Percentiles rank a stretch among this genome's conserved stretches.
These are phyloP conservation scores for Monochamus saltuarius DNA, from an alignment of 1,140 invertebrate species.

Conservation along the genomic window DNA sequence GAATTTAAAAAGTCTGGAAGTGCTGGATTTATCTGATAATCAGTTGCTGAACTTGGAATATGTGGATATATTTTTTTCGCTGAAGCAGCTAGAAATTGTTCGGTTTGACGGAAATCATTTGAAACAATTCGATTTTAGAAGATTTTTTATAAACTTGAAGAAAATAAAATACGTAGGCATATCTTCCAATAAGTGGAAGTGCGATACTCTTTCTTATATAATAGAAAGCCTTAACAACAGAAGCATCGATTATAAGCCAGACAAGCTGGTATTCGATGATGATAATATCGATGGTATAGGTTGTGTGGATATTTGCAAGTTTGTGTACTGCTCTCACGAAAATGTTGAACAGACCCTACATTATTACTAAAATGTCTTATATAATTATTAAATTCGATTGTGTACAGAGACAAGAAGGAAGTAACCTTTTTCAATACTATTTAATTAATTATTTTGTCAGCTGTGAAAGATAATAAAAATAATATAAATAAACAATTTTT, in stretches of 20 bases:
- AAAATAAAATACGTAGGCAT: background rate
- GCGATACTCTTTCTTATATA: background rate
- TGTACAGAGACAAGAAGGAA: no score
- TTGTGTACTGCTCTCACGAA: background rate
- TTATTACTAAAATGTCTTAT: no score
- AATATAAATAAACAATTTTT: no score
- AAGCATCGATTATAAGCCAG: background rate
- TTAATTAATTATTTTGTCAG: no score
- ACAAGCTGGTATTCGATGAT: background rate
- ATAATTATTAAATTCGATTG: no score
- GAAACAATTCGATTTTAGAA: constrained; percentile 9
- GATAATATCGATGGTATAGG: constrained; percentile 6
- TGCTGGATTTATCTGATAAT: constrained; percentile 3
- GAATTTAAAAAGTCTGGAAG: background rate
- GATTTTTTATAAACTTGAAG: constrained; percentile 2
- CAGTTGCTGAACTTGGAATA: background rate
- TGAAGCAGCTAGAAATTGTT: background rate
- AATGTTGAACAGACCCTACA: no score
- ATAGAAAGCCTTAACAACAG: background rate
- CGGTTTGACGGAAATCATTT: background rate
- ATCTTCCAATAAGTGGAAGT: constrained; percentile 5
- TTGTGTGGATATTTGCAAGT: constrained; percentile 5
- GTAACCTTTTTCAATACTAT: no score
- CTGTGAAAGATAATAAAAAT: no score
- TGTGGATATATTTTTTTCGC: background rate